Evolutionary conservation across 2,113 vertebrate genomes (phyloP).

Genomic region (Steatornis caripensis): DNA sequence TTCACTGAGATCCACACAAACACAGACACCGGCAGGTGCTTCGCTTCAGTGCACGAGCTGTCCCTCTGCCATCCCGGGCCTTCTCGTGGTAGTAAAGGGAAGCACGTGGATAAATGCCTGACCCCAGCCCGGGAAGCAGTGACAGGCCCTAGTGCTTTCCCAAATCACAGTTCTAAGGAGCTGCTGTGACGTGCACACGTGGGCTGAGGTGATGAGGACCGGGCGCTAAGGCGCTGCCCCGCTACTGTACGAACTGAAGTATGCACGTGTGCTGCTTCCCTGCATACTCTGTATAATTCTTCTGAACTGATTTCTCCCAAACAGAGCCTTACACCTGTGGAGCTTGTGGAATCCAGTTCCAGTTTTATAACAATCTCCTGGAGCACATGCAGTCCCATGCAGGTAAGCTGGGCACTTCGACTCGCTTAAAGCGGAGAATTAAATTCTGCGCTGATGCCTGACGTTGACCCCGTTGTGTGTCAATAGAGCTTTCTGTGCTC

Average conservation of each 20-base stretch:
- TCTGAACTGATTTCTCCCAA: slow-evolving; percentile 76
- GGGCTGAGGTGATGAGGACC: not conserved
- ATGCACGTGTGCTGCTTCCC: slow-evolving; percentile 52
- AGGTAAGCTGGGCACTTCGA: slow-evolving; percentile 77
- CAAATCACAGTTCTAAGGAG: not conserved
- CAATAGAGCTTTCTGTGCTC: not conserved
- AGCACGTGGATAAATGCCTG: not conserved
- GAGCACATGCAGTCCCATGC: slow-evolving; percentile 99
- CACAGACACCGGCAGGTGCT: accelerated
- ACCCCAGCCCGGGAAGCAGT: not conserved
- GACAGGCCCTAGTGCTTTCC: not conserved
- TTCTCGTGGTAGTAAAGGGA: not conserved
- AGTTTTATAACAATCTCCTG: slow-evolving; percentile 99
- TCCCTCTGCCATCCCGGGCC: not conserved
- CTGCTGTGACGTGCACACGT: not conserved
- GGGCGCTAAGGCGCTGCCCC: not conserved
- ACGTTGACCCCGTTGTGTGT: not conserved
- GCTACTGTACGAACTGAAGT: not conserved
- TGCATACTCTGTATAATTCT: slow-evolving; percentile 20
- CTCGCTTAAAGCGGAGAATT: not conserved
- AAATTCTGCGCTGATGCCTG: slow-evolving; percentile 28
- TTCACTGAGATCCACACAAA: not conserved
- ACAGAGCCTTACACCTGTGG: slow-evolving; percentile 97
- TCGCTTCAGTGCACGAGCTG: not conserved
- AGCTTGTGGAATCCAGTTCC: slow-evolving; percentile 99